Base-by-base conservation (phyloP, 2,113 vertebrate genomes). In the Otis tarda region DNA sequence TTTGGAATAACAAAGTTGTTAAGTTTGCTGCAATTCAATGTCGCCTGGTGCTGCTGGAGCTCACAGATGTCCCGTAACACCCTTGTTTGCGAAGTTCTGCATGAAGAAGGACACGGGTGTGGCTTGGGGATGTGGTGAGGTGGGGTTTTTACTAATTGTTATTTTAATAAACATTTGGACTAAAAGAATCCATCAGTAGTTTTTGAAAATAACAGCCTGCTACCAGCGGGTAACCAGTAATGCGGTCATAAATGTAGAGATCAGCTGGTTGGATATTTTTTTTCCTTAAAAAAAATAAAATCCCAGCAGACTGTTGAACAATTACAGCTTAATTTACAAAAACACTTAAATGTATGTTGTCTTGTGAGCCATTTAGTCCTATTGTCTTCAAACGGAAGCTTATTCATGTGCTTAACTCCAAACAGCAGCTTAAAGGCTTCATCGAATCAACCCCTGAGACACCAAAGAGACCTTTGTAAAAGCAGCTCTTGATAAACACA, bases 1-100 rank as follows among this genome's bases (percentile, higher is more conserved):
- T 75, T 91, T 96, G 78, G 88, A 92, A 93, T 92, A 93, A 79
- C 92, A 78, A 37, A 94, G 82, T 95, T 94, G 89, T 96, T 93
- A 70, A 93, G 67, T 85, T 94, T 91, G 79, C 52, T 75, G 65
- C 67, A 94, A 76, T 93, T 76, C 91, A 15, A 1, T 37, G 67
- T 71, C 83, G 71, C 80, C 47, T 74, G 16, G 64, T 92, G 64
- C 57, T 90, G 84, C 24, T 85, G 50, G 87, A 89, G 30, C 68
- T 89, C 74, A 67, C 78, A 82, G 90, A 61, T 95, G 67, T 31
- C 25, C 56, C 14, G 4, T 31, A 64, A 91, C 63, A 91, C 41
- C 33, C 81, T 91, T 90, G 71, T 93, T 87, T 90, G 80, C 60
- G 33, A 53, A 83, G 25, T 82, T 92, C 61, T 8, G 4, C 57